These are phyloP conservation scores for Alectoris magna DNA, from an alignment of 2,797 vertebrate species.

Conservation along the genomic window DNA sequence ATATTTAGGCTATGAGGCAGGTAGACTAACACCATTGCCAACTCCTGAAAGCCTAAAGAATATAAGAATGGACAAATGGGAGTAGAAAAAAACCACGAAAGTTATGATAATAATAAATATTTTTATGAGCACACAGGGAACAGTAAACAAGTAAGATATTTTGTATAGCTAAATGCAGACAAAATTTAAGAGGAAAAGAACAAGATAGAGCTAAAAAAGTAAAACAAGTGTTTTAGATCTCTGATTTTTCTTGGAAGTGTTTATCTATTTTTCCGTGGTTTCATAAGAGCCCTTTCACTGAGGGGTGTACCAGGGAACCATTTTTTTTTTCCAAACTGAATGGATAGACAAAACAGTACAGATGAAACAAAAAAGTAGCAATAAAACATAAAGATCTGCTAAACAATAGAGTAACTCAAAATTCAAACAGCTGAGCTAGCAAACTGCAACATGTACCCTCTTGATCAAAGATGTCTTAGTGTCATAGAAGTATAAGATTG, in stretches of 20 bases:
- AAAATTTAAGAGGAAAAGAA: background rate
- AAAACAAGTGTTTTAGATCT: background rate
- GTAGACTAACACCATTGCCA: background rate
- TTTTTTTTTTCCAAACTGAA: background rate
- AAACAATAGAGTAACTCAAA: background rate
- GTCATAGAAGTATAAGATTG: background rate
- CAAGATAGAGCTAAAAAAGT: background rate
- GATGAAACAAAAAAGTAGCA: background rate
- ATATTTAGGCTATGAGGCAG: background rate
- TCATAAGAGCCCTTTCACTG: accelerated
- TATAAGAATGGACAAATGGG: accelerated
- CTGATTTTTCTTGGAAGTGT: background rate
- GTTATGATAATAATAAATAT: background rate
- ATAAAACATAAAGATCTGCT: background rate
- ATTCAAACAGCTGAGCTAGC: background rate
- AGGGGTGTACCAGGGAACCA: accelerated
- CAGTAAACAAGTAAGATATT: background rate
- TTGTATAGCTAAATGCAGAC: background rate
- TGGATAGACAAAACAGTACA: background rate
- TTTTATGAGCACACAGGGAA: background rate
- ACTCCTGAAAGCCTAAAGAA: no score
- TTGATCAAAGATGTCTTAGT: background rate
- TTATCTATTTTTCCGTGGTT: background rate
- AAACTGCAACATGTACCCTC: background rate
- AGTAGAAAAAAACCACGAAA: background rate